Percentiles rank a stretch among this genome's conserved stretches.
Evolutionary conservation across 2,113 vertebrate species (phyloP).

Genomic region (Menidia beryllina): DNA sequence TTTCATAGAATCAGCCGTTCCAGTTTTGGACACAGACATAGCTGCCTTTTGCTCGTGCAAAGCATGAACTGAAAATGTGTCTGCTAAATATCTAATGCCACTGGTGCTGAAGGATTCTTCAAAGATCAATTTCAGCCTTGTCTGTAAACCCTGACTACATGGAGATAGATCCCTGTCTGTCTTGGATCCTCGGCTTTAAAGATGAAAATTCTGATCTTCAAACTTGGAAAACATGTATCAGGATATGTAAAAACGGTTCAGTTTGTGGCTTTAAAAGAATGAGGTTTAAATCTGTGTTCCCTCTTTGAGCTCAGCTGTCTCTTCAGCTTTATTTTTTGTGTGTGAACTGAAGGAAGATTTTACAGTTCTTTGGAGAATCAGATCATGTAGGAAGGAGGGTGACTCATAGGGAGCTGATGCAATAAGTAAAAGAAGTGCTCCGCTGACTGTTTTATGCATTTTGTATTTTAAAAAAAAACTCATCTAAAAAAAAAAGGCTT

Average conservation of each 20-base stretch:
- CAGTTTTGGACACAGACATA: not conserved
- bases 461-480: too few species aligned
- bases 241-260: not conserved
- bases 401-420: not conserved
- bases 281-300: not conserved
- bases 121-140: constrained; percentile 4
- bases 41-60: not conserved
- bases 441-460: not conserved
- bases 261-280: not conserved
- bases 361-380: constrained; percentile 1
- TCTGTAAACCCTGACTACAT: constrained; percentile 1
- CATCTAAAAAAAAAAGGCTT: too few species aligned
- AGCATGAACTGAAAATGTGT: not conserved
- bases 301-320: not conserved
- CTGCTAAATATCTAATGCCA: not conserved
- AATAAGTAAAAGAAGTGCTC: not conserved
- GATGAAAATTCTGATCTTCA: constrained; percentile 15
- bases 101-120: not conserved
- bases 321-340: not conserved
- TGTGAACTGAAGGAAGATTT: not conserved
- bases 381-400: not conserved
- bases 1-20: not conserved
- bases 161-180: not conserved
- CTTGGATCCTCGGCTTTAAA: constrained; percentile 3
- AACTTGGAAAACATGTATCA: constrained; percentile 1